These are phyloP conservation scores for Rhea americana DNA, from an alignment of 2,113 vertebrate genomes.

Conservation along the genomic window DNA sequence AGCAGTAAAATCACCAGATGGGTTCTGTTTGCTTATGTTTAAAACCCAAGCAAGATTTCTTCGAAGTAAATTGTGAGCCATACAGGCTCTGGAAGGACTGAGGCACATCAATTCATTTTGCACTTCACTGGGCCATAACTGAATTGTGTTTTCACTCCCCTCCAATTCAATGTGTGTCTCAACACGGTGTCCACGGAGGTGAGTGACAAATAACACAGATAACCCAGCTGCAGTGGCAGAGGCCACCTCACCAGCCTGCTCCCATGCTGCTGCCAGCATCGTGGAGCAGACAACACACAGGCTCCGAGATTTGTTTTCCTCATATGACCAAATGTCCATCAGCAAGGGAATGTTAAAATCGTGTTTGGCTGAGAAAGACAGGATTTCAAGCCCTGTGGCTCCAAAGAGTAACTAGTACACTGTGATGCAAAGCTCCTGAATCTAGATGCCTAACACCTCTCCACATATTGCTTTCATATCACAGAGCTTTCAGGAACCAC, in stretches of 20 bases:
- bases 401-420: not conserved
- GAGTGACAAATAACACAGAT: not conserved
- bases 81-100: not conserved
- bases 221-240: not conserved
- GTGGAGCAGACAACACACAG: not conserved
- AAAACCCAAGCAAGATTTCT: not conserved
- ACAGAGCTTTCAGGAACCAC: not conserved
- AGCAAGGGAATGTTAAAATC: not conserved
- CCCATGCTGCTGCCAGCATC: too few relatives aligned
- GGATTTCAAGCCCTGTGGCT: not conserved
- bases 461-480: not conserved
- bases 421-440: rapidly evolving
- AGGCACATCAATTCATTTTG: too few relatives aligned
- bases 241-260: too few relatives aligned
- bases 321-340: not conserved
- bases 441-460: not conserved
- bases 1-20: constrained; percentile 22
- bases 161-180: not conserved
- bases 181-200: not conserved
- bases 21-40: not conserved
- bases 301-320: not conserved
- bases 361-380: not conserved
- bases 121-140: not conserved
- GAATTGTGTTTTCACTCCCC: not conserved
- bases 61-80: not conserved